Conservation (phyloP, 2,797 vertebrate species). For the Phrynocephalus guinanensis region DNA sequence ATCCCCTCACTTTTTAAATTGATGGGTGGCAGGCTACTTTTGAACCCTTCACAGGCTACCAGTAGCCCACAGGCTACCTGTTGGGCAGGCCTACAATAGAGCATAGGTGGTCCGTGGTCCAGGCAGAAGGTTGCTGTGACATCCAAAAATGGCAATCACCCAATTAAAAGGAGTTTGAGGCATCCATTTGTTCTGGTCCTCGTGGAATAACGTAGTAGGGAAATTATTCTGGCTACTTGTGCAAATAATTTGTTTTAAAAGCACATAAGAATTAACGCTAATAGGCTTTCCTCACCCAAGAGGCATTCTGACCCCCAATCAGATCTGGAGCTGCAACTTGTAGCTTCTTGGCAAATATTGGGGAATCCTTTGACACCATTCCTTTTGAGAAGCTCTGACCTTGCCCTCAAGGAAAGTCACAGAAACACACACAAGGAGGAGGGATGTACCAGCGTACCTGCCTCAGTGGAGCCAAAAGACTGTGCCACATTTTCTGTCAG, state of each 20-base stretch:
- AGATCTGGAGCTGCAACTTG: not conserved
- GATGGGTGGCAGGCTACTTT: too few relatives aligned
- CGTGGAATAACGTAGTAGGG: not conserved
- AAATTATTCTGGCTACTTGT: not conserved
- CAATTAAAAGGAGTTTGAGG: too few relatives aligned
- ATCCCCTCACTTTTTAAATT: too few relatives aligned
- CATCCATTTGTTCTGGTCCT: not conserved
- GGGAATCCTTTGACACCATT: not conserved
- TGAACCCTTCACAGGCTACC: too few relatives aligned
- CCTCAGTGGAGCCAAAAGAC: not conserved
- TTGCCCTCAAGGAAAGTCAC: not conserved
- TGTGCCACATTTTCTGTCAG: conserved; percentile 6
- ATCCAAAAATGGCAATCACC: too few relatives aligned
- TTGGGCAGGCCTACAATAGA: too few relatives aligned
- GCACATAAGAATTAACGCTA: not conserved
- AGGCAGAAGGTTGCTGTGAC: too few relatives aligned
- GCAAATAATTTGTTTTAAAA: not conserved
- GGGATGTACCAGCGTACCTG: not conserved
- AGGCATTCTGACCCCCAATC: not conserved
- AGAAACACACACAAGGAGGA: not conserved
- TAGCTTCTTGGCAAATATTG: not conserved
- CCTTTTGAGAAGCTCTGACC: not conserved
- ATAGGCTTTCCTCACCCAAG: not conserved
- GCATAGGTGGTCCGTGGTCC: too few relatives aligned
- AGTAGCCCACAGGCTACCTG: too few relatives aligned